Conservation (phyloP, 1,140 invertebrate species). For the Drosophila biarmipes region DNA sequence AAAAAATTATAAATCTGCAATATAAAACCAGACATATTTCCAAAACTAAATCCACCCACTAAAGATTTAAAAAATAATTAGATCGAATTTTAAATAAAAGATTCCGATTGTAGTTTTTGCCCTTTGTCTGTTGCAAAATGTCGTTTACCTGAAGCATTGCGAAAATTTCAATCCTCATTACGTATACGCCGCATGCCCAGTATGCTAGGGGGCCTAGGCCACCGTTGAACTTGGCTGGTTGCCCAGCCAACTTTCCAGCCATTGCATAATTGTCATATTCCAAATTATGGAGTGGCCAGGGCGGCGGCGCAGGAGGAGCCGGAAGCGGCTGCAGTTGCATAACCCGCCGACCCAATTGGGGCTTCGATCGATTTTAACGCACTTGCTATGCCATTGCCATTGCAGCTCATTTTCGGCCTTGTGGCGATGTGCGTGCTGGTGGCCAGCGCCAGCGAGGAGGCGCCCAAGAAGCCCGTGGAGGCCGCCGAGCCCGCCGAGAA, state of each 20-base stretch:
- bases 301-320: slow-evolving; percentile 13
- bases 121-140: slow-evolving; percentile 1
- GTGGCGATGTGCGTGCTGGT: slow-evolving; percentile 84
- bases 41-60: too few relatives aligned
- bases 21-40: background rate
- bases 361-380: slow-evolving; percentile 25
- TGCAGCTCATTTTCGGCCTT: slow-evolving; percentile 85
- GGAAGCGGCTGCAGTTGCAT: slow-evolving; percentile 53
- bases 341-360: slow-evolving; percentile 34
- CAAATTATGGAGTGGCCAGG: slow-evolving; percentile 58
- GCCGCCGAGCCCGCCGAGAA: slow-evolving; percentile 85
- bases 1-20: background rate
- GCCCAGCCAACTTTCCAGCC: slow-evolving; percentile 51
- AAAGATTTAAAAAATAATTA: too few relatives aligned
- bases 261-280: slow-evolving; percentile 78
- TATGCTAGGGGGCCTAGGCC: slow-evolving; percentile 22
- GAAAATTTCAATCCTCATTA: slow-evolving; percentile 47
- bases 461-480: slow-evolving; percentile 79
- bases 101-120: background rate
- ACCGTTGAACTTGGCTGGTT: slow-evolving; percentile 66
- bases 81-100: background rate
- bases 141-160: slow-evolving; percentile 1
- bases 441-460: slow-evolving; percentile 85
- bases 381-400: slow-evolving; percentile 53
- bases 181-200: slow-evolving; percentile 58